A percentile compares a stretch with the other conserved stretches of the same genome.
phyloP scores from a whole-genome alignment of 2,113 vertebrate genomes.

The Genyomyrus donnyi region DNA sequence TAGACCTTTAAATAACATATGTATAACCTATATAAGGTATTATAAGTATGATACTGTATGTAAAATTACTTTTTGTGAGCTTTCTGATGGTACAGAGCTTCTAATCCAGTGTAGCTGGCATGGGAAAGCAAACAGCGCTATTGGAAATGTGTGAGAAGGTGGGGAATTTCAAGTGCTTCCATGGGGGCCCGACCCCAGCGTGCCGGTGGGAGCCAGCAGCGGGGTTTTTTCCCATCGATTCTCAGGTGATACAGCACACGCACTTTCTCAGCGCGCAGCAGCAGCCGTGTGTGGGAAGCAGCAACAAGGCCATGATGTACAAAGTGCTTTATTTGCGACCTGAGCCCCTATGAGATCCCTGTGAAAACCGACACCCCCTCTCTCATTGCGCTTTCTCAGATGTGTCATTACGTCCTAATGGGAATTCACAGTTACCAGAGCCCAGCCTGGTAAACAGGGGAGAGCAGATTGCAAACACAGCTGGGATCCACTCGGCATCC shows the following conservation, averaged over 20 bases:
- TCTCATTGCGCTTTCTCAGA: slow-evolving; percentile 37
- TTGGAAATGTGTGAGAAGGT: slow-evolving; percentile 1
- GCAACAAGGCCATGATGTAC: not conserved
- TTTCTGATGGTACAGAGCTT: not conserved
- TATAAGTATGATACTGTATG: not conserved
- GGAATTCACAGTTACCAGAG: slow-evolving; percentile 15
- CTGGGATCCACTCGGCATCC: slow-evolving; percentile 25
- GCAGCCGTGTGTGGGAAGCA: slow-evolving; percentile 8
- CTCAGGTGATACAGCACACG: slow-evolving; percentile 9
- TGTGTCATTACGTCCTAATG: slow-evolving; percentile 25
- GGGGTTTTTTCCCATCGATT: slow-evolving; percentile 12
- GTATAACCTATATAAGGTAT: not conserved
- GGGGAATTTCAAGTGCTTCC: not conserved
- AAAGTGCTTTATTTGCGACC: slow-evolving; percentile 27
- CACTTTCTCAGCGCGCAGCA: not conserved
- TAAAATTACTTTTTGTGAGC: not conserved
- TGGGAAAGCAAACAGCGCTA: not conserved
- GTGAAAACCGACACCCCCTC: slow-evolving; percentile 43
- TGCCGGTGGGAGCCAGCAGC: not conserved
- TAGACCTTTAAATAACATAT: not conserved
- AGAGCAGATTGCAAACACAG: slow-evolving; percentile 39
- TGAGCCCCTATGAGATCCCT: slow-evolving; percentile 33
- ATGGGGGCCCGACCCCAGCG: not conserved
- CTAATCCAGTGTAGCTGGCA: not conserved
- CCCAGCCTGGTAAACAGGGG: slow-evolving; percentile 19